Conservation (phyloP, 2,113 vertebrate genomes). For the Rhea pennata region DNA sequence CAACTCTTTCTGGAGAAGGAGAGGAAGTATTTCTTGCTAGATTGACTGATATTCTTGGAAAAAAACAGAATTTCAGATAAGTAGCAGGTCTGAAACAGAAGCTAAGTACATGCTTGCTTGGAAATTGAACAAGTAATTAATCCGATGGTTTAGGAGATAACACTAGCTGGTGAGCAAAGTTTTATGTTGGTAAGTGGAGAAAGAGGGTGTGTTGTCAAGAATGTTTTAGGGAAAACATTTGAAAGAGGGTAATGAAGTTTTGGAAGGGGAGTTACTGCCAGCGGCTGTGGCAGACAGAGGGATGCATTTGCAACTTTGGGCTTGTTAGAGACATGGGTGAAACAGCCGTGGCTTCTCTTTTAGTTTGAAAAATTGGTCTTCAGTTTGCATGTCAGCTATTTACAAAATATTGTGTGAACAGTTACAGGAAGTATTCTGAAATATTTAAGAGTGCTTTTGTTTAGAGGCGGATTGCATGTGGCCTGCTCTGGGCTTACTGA, state of each 20-base stretch:
- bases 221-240: neutral
- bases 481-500: neutral
- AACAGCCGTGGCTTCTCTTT: neutral
- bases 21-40: neutral
- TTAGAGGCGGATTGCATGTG: neutral
- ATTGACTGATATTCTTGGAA: neutral
- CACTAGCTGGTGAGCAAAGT: neutral
- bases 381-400: neutral
- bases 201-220: neutral
- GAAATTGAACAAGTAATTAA: neutral
- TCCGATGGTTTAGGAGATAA: neutral
- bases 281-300: neutral
- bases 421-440: neutral
- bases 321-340: neutral
- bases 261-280: neutral
- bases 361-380: neutral
- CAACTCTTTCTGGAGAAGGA: neutral
- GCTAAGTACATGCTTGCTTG: neutral
- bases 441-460: neutral
- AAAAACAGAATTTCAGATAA: neutral
- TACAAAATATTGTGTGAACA: neutral
- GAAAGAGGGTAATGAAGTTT: neutral
- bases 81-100: neutral
- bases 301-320: neutral
- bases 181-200: neutral